Evolutionary conservation across 2,888 invertebrate genomes (phyloP), one percentile per base, ranked within the genome.

Genomic region (Phalera bucephala): DNA sequence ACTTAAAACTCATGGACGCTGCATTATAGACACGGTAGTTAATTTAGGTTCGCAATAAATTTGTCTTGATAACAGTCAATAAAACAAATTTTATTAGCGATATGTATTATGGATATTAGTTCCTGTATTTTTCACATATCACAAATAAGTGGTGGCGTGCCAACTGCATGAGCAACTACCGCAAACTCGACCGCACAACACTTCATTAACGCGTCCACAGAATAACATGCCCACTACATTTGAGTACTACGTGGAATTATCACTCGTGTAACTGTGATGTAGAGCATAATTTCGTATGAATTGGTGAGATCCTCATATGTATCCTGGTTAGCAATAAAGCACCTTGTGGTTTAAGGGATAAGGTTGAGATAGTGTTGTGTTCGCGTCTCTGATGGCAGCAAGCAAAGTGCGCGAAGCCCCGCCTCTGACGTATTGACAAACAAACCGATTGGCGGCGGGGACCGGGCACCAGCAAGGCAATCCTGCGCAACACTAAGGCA

Each of bases 201-300:
- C 80, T 76, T 84, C 86, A 87, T 85, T 85, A 86, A 76, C 82
- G 80, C 77, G 71, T 80, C 74, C 68, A 85, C 81, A 81, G 80
- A 79, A 80, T 68, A 78, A 77, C 74, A 77, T 76, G 76, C 73
- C 80, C 71, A 73, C 70, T 67, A 69, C 54, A 52, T 48, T 40
- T 23, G 32, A 14, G 20, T 27, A 10, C 8, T 39, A n/a, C 57
- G 61, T 34, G 44, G 52, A 37, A 82, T 46, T 69, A 59, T 49
- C 45, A 52, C 37, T 64, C 66, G 38, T 80, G 76, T 45, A 6
- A 1, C 40, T 2, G 20, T 13, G 20, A 0, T 2, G 32, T 70
- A 83, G 50, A 71, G 59, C 46, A 48, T 50, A 41, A 58, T 68
- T 70, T 75, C 31, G 57, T 39, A 26, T 56, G 56, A 37, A 46